These are phyloP conservation scores for Monochamus saltuarius DNA, from an alignment of 1,140 invertebrate species.

Conservation along the genomic window DNA sequence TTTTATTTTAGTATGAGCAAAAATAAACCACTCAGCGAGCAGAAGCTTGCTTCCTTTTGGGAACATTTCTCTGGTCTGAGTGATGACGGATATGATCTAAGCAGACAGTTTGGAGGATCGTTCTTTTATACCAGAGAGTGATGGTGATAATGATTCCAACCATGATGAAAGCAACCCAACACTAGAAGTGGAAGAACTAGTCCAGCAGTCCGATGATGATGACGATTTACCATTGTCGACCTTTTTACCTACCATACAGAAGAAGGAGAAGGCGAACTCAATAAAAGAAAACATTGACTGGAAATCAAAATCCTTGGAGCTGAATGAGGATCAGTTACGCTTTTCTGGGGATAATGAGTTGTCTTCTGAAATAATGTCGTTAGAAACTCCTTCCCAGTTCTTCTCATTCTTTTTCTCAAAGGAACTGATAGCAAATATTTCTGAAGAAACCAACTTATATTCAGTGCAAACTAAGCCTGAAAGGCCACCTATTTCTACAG, in stretches of 20 bases:
- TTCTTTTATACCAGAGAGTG: slow-evolving; percentile 10
- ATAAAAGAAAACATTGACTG: slow-evolving; percentile 28
- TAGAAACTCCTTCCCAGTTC: slow-evolving; percentile 34
- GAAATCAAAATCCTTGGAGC: slow-evolving; percentile 34
- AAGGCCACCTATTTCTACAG: slow-evolving; percentile 26
- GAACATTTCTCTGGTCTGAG: background rate
- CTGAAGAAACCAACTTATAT: slow-evolving; percentile 42
- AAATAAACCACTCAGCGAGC: background rate
- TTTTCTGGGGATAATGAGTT: slow-evolving; percentile 23
- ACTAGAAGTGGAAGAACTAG: slow-evolving; percentile 6
- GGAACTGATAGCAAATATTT: slow-evolving; percentile 17
- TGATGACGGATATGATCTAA: slow-evolving; percentile 1
- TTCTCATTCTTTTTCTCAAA: slow-evolving; percentile 35
- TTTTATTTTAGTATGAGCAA: slow-evolving; percentile 2
- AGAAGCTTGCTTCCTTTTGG: background rate
- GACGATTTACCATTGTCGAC: slow-evolving; percentile 1
- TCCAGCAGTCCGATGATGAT: slow-evolving; percentile 1
- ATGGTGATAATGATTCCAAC: slow-evolving; percentile 10
- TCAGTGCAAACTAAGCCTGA: slow-evolving; percentile 28
- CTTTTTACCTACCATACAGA: background rate
- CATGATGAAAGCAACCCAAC: slow-evolving; percentile 5
- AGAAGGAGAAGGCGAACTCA: background rate
- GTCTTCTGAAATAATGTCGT: background rate
- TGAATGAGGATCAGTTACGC: slow-evolving; percentile 30
- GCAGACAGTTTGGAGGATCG: background rate